Evolutionary conservation across 1,140 invertebrate species (phyloP).

Genomic region (Diabrotica virgifera): DNA sequence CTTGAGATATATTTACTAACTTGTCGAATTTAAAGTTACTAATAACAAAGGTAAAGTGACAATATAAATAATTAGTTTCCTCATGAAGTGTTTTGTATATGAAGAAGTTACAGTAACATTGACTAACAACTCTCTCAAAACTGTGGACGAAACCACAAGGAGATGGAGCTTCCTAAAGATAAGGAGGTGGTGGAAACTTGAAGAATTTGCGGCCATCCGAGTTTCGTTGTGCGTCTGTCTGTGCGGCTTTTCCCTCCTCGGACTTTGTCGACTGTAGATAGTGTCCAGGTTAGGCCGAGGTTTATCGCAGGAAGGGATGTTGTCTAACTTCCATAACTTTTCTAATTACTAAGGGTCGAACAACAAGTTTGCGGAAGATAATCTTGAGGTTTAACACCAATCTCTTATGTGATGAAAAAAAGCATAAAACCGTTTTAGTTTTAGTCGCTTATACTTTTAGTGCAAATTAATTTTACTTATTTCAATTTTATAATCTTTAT

Average conservation of each 20-base stretch:
- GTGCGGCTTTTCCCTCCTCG: slow-evolving; percentile 6
- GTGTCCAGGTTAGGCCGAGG: slow-evolving; percentile 3
- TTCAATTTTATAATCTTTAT: too few relatives aligned
- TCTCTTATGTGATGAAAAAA: too few relatives aligned
- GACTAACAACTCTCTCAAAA: slow-evolving; percentile 2
- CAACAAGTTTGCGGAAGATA: too few relatives aligned
- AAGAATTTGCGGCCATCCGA: slow-evolving; percentile 22
- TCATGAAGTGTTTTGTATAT: too few relatives aligned
- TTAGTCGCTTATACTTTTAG: too few relatives aligned
- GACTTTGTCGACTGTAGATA: slow-evolving; percentile 5
- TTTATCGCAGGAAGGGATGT: slow-evolving; percentile 7
- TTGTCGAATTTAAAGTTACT: too few relatives aligned
- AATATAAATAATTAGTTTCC: too few relatives aligned
- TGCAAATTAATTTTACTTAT: too few relatives aligned
- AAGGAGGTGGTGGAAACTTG: slow-evolving; percentile 22
- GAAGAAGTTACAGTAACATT: not conserved
- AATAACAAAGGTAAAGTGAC: too few relatives aligned
- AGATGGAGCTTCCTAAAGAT: slow-evolving; percentile 15
- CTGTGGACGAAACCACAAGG: slow-evolving; percentile 4
- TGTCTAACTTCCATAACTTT: slow-evolving; percentile 11
- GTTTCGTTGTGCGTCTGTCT: slow-evolving; percentile 12
- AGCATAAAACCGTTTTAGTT: too few relatives aligned
- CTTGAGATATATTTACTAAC: too few relatives aligned
- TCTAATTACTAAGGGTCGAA: not conserved
- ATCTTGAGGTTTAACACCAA: too few relatives aligned